Evolutionary conservation across 1,140 invertebrate genomes (phyloP).

Genomic region (Lanistes nyassanus): DNA sequence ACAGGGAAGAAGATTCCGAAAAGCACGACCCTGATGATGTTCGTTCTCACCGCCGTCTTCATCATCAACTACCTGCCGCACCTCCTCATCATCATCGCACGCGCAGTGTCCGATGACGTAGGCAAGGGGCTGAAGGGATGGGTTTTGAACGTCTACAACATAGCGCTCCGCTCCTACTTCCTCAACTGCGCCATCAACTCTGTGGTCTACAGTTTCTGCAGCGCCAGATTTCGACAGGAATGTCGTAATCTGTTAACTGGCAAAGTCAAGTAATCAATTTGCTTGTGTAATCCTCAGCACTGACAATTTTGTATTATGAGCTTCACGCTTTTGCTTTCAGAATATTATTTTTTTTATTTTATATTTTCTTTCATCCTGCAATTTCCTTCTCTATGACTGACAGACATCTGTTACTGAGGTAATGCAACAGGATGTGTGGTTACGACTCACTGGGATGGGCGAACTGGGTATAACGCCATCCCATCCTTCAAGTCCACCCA

Average conservation of each 20-base stretch:
- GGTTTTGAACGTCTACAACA: slow-evolving; percentile 49
- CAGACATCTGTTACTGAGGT: too few species aligned
- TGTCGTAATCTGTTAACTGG: slow-evolving; percentile 9
- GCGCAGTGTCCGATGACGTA: slow-evolving; percentile 40
- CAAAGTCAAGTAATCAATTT: neutral
- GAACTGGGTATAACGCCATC: too few species aligned
- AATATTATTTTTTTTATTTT: too few species aligned
- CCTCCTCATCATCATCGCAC: slow-evolving; percentile 40
- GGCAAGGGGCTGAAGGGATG: slow-evolving; percentile 14
- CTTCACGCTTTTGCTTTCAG: too few species aligned
- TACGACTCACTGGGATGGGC: too few species aligned
- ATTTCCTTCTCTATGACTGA: too few species aligned
- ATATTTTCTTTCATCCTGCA: too few species aligned
- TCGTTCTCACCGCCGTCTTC: slow-evolving; percentile 52
- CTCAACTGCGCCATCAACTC: slow-evolving; percentile 52
- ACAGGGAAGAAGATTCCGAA: neutral
- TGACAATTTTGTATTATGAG: too few species aligned
- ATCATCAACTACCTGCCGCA: slow-evolving; percentile 56
- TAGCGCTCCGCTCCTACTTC: slow-evolving; percentile 52
- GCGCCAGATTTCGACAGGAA: slow-evolving; percentile 49
- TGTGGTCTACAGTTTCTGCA: slow-evolving; percentile 57
- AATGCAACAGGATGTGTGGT: too few species aligned
- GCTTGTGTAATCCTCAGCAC: too few species aligned
- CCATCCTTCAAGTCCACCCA: too few species aligned
- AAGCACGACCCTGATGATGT: slow-evolving; percentile 53